Percentiles rank a stretch among this genome's conserved stretches.
phyloP scores from a whole-genome alignment of 1,140 invertebrate genomes.

The Monochamus saltuarius region DNA sequence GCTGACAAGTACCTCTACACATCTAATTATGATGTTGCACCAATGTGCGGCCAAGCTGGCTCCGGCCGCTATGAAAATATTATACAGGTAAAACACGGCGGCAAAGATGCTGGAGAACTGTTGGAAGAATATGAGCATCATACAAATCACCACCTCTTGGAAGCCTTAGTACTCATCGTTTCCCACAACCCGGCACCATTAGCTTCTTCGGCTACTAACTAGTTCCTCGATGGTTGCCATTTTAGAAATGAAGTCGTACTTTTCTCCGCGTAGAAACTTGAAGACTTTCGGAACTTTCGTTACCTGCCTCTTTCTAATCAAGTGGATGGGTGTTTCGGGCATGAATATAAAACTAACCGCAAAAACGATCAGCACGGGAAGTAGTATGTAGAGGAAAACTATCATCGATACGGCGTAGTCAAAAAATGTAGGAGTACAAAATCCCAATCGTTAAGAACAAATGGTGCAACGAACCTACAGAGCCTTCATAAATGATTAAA shows the following conservation, averaged over 20 bases:
- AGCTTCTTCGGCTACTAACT: slow-evolving; percentile 40
- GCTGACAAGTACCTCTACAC: slow-evolving; percentile 70
- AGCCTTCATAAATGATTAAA: too few relatives aligned
- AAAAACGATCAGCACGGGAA: slow-evolving; percentile 61
- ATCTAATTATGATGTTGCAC: slow-evolving; percentile 71
- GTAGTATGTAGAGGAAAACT: slow-evolving; percentile 58
- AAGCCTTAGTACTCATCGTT: slow-evolving; percentile 53
- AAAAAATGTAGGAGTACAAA: slow-evolving; percentile 59
- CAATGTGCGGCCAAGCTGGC: slow-evolving; percentile 55
- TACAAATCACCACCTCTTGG: slow-evolving; percentile 56
- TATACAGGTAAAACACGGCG: slow-evolving; percentile 62
- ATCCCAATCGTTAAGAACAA: slow-evolving; percentile 67
- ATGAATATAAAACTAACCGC: slow-evolving; percentile 62
- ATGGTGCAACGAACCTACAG: slow-evolving; percentile 68
- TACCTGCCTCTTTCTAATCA: slow-evolving; percentile 59
- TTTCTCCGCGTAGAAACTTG: slow-evolving; percentile 65
- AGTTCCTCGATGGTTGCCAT: slow-evolving; percentile 54
- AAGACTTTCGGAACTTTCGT: slow-evolving; percentile 66
- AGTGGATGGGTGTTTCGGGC: slow-evolving; percentile 66
- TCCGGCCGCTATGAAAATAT: slow-evolving; percentile 50
- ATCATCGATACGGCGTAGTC: slow-evolving; percentile 51
- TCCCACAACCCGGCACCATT: slow-evolving; percentile 47
- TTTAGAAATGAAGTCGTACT: slow-evolving; percentile 65
- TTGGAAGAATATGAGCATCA: slow-evolving; percentile 69
- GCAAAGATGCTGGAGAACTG: slow-evolving; percentile 64